These are phyloP conservation scores for Sarcoramphus papa DNA, from an alignment of 2,797 vertebrate genomes.

Conservation along the genomic window DNA sequence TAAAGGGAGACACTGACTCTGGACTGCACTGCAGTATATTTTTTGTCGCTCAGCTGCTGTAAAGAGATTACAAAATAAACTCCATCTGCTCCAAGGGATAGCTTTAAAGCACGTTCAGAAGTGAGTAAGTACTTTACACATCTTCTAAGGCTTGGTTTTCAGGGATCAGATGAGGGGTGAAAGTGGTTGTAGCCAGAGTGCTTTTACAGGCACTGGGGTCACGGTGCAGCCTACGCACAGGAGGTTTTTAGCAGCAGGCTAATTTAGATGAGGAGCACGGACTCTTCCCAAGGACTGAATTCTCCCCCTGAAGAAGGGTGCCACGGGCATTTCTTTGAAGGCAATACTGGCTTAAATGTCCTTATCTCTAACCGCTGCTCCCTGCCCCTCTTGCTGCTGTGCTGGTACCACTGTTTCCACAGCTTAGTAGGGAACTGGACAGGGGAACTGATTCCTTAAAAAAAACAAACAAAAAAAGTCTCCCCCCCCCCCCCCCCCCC, in stretches of 20 bases:
- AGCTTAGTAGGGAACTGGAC: neutral
- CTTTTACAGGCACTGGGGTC: neutral
- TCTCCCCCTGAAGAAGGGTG: neutral
- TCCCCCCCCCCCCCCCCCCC: too few species aligned
- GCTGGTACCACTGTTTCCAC: neutral
- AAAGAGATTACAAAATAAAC: constrained; percentile 53
- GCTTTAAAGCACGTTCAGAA: constrained; percentile 34
- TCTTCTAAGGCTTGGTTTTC: neutral
- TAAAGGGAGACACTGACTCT: neutral
- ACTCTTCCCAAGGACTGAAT: neutral
- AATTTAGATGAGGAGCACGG: neutral
- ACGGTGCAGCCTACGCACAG: neutral
- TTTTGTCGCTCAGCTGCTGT: constrained; percentile 10
- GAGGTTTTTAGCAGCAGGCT: neutral
- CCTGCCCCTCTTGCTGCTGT: neutral
- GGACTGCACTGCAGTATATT: neutral
- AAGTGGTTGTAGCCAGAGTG: neutral
- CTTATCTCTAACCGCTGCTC: neutral
- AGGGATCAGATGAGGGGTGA: constrained; percentile 10
- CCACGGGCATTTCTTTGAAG: neutral
- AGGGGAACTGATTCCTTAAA: neutral
- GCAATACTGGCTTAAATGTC: neutral
- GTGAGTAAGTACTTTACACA: neutral
- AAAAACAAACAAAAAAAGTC: neutral
- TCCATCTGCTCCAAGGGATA: constrained; percentile 41